Conservation (phyloP, 2,797 vertebrate genomes). For the Rhadinocentrus ornatus region DNA sequence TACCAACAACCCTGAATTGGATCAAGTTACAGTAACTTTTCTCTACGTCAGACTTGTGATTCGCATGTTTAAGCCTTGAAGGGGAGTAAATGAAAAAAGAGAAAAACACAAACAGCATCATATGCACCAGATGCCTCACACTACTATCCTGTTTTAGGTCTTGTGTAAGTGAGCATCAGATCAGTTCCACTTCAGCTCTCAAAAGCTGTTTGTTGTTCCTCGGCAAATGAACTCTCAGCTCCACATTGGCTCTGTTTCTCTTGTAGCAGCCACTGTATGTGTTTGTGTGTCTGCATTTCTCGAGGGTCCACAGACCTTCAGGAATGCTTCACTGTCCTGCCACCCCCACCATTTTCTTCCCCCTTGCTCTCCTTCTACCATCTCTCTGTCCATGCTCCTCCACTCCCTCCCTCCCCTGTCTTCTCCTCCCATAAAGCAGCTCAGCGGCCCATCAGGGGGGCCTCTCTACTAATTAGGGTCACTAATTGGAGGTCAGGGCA, state of each 20-base stretch:
- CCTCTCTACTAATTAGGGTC: conserved; percentile 85
- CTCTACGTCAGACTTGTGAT: too few species aligned
- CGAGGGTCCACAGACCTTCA: conserved; percentile 64
- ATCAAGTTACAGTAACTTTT: too few species aligned
- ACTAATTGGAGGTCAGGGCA: conserved; percentile 90
- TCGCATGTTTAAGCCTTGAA: neutral
- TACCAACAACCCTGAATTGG: too few species aligned
- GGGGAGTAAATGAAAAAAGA: neutral
- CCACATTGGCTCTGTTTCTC: conserved; percentile 35
- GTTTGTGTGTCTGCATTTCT: conserved; percentile 55
- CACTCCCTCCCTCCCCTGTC: conserved; percentile 25
- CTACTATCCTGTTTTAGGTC: neutral
- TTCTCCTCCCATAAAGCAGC: conserved; percentile 64
- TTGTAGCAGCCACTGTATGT: conserved; percentile 29
- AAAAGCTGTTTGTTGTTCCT: conserved; percentile 53
- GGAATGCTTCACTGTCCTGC: conserved; percentile 73
- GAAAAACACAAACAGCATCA: too few species aligned
- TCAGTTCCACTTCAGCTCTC: conserved; percentile 55
- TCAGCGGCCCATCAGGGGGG: conserved; percentile 87
- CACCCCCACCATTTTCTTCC: conserved; percentile 17
- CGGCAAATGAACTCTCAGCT: conserved; percentile 52
- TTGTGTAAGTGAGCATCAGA: conserved; percentile 22
- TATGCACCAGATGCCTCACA: conserved; percentile 2
- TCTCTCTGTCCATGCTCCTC: neutral
- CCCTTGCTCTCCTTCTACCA: conserved; percentile 18